Evolutionary conservation across 2,113 vertebrate species (phyloP).

Genomic region (Recurvirostra avosetta): DNA sequence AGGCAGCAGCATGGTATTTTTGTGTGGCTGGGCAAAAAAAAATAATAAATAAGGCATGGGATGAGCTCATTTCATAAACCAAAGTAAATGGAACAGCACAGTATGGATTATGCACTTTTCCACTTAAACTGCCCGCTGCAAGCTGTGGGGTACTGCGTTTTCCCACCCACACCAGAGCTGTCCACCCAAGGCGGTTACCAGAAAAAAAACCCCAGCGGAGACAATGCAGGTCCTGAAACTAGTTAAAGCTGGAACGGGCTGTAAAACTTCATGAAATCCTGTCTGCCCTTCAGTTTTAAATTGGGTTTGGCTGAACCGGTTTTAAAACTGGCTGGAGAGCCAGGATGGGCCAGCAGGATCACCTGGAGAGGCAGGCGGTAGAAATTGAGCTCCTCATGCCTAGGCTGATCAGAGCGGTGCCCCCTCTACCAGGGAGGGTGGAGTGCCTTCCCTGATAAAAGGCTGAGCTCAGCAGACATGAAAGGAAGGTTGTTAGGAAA

Average conservation of each 20-base stretch:
- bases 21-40: not conserved
- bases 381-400: not conserved
- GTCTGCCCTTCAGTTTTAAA: constrained; percentile 5
- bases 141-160: not conserved
- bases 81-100: not conserved
- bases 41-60: not conserved
- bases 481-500: constrained; percentile 19
- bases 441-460: constrained; percentile 32
- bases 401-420: not conserved
- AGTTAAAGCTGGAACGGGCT: not conserved
- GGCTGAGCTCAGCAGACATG: constrained; percentile 48
- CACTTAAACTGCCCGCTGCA: not conserved
- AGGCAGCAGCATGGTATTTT: not conserved
- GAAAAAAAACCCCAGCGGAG: not conserved
- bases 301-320: constrained; percentile 1
- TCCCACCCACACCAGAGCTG: not conserved
- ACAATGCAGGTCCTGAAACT: not conserved
- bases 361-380: not conserved
- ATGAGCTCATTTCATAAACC: not conserved
- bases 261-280: not conserved
- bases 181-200: not conserved
- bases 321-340: constrained; percentile 34
- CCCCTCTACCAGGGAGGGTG: constrained; percentile 12
- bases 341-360: not conserved
- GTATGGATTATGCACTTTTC: not conserved